Evolutionary conservation across 2,888 invertebrate species (phyloP).

Genomic region (Anthophora plumipes): DNA sequence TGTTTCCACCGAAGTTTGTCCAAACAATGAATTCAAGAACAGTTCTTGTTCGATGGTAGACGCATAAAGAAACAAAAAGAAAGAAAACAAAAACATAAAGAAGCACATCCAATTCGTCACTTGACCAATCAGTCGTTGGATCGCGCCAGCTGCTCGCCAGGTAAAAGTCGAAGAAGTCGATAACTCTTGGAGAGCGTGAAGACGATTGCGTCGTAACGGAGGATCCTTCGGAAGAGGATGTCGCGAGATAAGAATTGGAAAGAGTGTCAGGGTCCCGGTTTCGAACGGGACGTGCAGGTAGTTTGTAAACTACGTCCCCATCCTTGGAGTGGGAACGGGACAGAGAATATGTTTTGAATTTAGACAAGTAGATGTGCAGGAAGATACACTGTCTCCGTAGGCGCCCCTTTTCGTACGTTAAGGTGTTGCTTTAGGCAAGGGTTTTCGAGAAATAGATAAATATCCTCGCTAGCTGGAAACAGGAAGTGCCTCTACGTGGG

Average conservation of each 20-base stretch:
- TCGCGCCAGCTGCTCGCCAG: conserved; percentile 59
- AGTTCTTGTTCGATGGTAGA: conserved; percentile 10
- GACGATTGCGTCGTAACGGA: conserved; percentile 61
- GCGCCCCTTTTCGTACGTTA: conserved; percentile 74
- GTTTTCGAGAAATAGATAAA: conserved; percentile 79
- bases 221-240: conserved; percentile 67
- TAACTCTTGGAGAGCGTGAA: conserved; percentile 65
- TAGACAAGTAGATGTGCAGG: conserved; percentile 72
- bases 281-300: conserved; percentile 67
- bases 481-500: conserved; percentile 79
- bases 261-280: conserved; percentile 58
- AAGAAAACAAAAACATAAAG: conserved; percentile 1
- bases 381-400: conserved; percentile 74
- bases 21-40: conserved; percentile 1
- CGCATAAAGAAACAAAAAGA: conserved; percentile 5
- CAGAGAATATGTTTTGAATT: conserved; percentile 65
- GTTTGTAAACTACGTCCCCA: conserved; percentile 56
- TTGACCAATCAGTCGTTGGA: conserved; percentile 39
- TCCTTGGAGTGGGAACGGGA: conserved; percentile 37
- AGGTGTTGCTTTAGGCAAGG: conserved; percentile 80
- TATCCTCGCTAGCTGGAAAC: conserved; percentile 73
- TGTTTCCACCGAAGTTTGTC: conserved; percentile 5
- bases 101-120: conserved; percentile 51
- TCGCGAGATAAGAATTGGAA: conserved; percentile 68
- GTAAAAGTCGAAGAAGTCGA: conserved; percentile 62